Base-by-base conservation (phyloP, 1,140 invertebrate genomes). In the Drosophila elegans region DNA sequence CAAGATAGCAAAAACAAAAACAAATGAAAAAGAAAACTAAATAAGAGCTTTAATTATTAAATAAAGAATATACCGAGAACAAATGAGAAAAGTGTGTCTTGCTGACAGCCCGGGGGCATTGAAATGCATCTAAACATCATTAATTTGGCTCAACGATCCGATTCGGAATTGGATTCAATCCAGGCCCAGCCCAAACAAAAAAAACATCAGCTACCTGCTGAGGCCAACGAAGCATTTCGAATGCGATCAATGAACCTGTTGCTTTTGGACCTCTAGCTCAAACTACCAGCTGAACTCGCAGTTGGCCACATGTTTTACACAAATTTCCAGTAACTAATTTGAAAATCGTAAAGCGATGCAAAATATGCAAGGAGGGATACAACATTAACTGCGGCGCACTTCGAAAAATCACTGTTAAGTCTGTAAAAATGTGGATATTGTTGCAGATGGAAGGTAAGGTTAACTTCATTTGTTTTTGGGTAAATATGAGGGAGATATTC, bases 11-110 rank as follows among this genome's bases (percentile, higher is more conserved):
- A 77, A 77, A 27, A 27, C 41, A 38, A 51, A 67, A 46, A 51
- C 12, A 71, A 42, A 78, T 36, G 39, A 59, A 64, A 67, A 48
- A 57, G 38, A 78, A 88, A 73, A 77, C 84, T 89, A 84, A 90
- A 89, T 89, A 89, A 89, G 84, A 89, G 84, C 84, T 89, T 89
- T 89, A 89, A 89, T 89, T 89, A 89, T 89, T 88, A 89, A 84
- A 85, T 89, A 90, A 89, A 89, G 55, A 88, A 86, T 88, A 78
- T 84, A 84, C 80, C 75, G 64, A 73, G 60, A 88, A 85, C 39
- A 71, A 74, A 74, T 78, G 66, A 78, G 54, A 57, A 72, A 74
- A 66, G 73, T 49, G 55, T 73, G 42, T 60, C 48, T 52, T 67
- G 82, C 60, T 62, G 82, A 81, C 82, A 78, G 78, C 74, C 54